A percentile compares a stretch with the other conserved stretches of the same genome.
phyloP scores from a whole-genome alignment of 2,797 vertebrate genomes.

The Pantherophis alleghaniensis region DNA sequence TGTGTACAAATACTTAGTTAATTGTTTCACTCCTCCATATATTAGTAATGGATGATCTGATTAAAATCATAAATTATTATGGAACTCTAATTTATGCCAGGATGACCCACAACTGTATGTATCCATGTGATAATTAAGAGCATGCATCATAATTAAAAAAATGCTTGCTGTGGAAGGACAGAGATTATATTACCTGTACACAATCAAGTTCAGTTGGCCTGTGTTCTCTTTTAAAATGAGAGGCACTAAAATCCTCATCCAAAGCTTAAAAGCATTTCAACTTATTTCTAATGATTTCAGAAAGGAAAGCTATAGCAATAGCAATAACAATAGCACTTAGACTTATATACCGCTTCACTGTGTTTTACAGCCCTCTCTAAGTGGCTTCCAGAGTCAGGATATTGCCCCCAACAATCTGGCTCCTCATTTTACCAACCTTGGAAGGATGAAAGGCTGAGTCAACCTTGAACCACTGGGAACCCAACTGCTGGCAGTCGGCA shows the following conservation, averaged over 20 bases:
- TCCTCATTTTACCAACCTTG: not conserved
- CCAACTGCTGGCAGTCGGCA: not conserved
- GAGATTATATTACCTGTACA: slow-evolving; percentile 34
- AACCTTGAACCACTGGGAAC: not conserved
- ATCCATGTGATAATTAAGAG: slow-evolving; percentile 59
- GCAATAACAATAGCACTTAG: not conserved
- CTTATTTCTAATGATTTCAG: not conserved
- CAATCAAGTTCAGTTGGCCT: slow-evolving; percentile 30
- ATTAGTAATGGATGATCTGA: slow-evolving; percentile 60
- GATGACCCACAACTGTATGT: slow-evolving; percentile 40
- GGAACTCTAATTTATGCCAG: slow-evolving; percentile 45
- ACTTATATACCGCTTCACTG: not conserved
- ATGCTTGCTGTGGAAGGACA: slow-evolving; percentile 34
- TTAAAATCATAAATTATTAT: slow-evolving; percentile 68
- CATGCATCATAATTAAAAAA: slow-evolving; percentile 43
- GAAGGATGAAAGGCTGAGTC: not conserved
- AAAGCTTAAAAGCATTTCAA: not conserved
- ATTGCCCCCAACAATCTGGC: not conserved
- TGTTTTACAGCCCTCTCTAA: not conserved
- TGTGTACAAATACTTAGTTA: slow-evolving; percentile 53
- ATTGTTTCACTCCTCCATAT: slow-evolving; percentile 58
- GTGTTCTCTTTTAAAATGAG: not conserved
- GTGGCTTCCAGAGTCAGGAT: not conserved
- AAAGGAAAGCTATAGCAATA: not conserved
- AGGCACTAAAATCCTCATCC: not conserved